Percentiles rank a stretch among this genome's conserved stretches.
Conservation (phyloP, 2,797 vertebrate species). For the Epinephelus malabaricus region DNA sequence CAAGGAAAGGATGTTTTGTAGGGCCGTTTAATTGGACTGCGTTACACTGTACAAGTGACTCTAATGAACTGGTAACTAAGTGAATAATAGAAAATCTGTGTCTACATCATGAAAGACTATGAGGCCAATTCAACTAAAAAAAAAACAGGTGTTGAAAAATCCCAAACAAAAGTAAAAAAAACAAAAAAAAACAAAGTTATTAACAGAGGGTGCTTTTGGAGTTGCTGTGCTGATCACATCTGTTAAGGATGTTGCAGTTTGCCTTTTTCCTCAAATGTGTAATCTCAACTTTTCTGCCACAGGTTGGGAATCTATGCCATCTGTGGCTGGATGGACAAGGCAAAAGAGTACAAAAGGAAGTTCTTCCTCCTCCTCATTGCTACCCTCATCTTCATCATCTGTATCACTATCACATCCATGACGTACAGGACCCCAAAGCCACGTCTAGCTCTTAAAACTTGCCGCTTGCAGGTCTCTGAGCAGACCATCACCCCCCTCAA, state of each 20-base stretch:
- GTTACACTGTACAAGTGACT: too few relatives aligned
- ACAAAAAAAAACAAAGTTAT: background rate
- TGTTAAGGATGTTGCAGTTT: background rate
- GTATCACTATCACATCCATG: accelerated
- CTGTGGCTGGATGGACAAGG: background rate
- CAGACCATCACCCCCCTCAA: slow-evolving; percentile 65
- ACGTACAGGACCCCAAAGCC: accelerated
- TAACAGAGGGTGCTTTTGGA: background rate
- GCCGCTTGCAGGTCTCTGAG: background rate
- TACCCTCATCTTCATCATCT: background rate
- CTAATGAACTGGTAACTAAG: too few relatives aligned
- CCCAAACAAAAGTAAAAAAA: background rate
- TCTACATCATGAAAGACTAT: too few relatives aligned
- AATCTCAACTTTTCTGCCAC: background rate
- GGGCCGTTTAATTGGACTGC: too few relatives aligned
- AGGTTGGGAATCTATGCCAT: slow-evolving; percentile 6
- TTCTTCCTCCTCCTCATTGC: background rate
- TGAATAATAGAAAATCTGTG: too few relatives aligned
- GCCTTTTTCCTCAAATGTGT: background rate
- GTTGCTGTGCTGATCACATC: background rate
- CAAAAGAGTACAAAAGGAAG: background rate
- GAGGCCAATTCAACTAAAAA: too few relatives aligned
- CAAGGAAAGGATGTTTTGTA: too few relatives aligned
- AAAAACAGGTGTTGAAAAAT: background rate
- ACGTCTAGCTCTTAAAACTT: accelerated